Percentiles rank a stretch among this genome's conserved stretches.
These are phyloP conservation scores for Platycheirus rosarum DNA, from an alignment of 2,888 invertebrate species.

Conservation along the genomic window DNA sequence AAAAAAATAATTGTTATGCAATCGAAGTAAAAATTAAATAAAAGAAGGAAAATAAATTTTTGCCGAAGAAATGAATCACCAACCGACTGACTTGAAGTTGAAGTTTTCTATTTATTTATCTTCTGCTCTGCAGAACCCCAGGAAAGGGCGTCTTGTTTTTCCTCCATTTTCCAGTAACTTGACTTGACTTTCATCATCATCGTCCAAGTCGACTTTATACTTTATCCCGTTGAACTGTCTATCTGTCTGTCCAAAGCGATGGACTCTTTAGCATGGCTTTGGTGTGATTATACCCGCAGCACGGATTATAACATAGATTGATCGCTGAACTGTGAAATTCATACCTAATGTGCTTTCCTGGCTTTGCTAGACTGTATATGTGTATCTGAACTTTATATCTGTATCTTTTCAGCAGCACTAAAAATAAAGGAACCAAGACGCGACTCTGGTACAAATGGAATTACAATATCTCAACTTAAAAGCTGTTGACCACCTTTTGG, in stretches of 20 bases:
- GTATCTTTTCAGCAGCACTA: constrained; percentile 38
- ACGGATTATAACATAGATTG: constrained; percentile 71
- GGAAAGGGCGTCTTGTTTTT: constrained; percentile 41
- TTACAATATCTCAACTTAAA: constrained; percentile 59
- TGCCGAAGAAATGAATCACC: constrained; percentile 70
- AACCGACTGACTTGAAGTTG: constrained; percentile 1
- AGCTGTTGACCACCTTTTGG: constrained; percentile 60
- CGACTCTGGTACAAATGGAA: constrained; percentile 65
- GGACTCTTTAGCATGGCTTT: constrained; percentile 51
- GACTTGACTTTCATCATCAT: constrained; percentile 54
- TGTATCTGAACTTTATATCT: constrained; percentile 24
- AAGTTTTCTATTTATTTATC: background rate
- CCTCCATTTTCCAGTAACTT: constrained; percentile 55
- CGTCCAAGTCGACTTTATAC: constrained; percentile 29
- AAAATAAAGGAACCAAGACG: constrained; percentile 35
- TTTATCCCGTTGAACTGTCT: constrained; percentile 51
- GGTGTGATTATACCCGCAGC: constrained; percentile 59
- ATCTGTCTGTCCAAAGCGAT: constrained; percentile 22
- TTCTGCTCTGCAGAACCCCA: constrained; percentile 45
- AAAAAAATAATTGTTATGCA: constrained; percentile 42
- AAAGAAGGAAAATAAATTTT: constrained; percentile 47
- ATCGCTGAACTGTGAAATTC: constrained; percentile 74
- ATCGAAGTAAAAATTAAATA: constrained; percentile 44
- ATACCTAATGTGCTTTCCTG: constrained; percentile 68
- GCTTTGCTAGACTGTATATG: constrained; percentile 4